Evolutionary conservation across 2,113 vertebrate species (phyloP).

Genomic region (Panthera leo): DNA sequence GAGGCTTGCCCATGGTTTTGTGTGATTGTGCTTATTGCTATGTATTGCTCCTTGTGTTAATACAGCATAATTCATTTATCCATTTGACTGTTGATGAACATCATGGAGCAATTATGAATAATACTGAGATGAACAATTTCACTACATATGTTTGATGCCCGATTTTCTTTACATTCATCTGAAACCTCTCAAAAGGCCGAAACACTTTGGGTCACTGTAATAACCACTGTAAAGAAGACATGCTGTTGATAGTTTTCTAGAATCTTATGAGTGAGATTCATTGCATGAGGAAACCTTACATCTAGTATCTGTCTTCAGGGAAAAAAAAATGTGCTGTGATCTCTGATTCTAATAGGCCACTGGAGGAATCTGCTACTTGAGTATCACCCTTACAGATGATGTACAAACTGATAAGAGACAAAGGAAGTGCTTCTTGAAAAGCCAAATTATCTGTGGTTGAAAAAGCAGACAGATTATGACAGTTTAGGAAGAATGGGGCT

Average conservation of each 20-base stretch:
- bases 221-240: not conserved
- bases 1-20: not conserved
- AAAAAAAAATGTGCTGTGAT: not conserved
- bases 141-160: not conserved
- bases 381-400: not conserved
- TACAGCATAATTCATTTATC: not conserved
- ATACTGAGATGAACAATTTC: not conserved
- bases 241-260: not conserved
- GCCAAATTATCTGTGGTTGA: not conserved
- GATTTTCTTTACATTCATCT: not conserved
- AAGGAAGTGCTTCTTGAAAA: conserved; percentile 14
- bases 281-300: not conserved
- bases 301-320: not conserved
- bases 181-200: not conserved
- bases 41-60: not conserved
- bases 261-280: conserved; percentile 15
- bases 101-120: not conserved
- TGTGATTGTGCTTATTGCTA: not conserved
- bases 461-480: not conserved
- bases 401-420: conserved; percentile 37
- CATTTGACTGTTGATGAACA: not conserved
- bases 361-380: not conserved
- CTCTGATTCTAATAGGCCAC: conserved; percentile 34
- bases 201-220: not conserved
- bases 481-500: not conserved